phyloP scores from a whole-genome alignment of 2,797 vertebrate genomes.

The Pachyuromys duprasi region DNA sequence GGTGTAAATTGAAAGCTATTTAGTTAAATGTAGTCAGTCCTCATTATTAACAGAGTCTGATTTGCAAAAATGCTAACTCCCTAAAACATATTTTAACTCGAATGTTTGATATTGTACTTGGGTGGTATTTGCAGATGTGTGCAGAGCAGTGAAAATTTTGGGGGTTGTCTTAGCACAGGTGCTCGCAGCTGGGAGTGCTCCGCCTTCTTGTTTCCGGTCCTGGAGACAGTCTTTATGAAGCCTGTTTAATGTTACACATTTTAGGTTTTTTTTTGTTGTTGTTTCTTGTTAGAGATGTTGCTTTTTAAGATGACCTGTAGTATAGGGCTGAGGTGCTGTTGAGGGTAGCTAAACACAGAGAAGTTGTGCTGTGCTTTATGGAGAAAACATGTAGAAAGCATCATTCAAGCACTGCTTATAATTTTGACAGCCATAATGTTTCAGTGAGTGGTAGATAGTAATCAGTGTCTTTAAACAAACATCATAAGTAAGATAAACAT shows the following conservation, averaged over 20 bases:
- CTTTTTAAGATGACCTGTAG: constrained; percentile 21
- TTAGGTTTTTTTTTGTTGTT: constrained; percentile 23
- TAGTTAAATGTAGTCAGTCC: constrained; percentile 55
- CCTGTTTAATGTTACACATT: not conserved
- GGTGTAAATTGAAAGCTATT: constrained; percentile 20
- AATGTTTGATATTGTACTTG: not conserved
- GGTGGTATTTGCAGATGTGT: constrained; percentile 31
- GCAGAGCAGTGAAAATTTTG: constrained; percentile 3
- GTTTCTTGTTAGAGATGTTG: constrained; percentile 37
- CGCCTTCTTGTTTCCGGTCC: not conserved
- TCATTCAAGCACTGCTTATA: constrained; percentile 12
- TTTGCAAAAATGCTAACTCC: constrained; percentile 22
- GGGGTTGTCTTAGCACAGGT: not conserved
- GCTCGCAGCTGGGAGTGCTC: not conserved
- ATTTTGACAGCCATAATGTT: constrained; percentile 33
- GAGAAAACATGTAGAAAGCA: constrained; percentile 40
- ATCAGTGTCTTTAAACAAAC: constrained; percentile 46
- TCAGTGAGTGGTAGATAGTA: not conserved
- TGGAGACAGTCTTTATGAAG: constrained; percentile 34
- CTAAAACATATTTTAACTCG: constrained; percentile 9
- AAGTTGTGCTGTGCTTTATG: not conserved
- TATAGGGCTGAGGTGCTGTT: constrained; percentile 4
- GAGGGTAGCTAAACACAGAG: not conserved
- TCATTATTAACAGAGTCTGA: constrained; percentile 24
- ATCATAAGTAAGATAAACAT: constrained; percentile 25